Base-by-base conservation (phyloP, 2,888 invertebrate species). In the Caenorhabditis auriculariae region DNA sequence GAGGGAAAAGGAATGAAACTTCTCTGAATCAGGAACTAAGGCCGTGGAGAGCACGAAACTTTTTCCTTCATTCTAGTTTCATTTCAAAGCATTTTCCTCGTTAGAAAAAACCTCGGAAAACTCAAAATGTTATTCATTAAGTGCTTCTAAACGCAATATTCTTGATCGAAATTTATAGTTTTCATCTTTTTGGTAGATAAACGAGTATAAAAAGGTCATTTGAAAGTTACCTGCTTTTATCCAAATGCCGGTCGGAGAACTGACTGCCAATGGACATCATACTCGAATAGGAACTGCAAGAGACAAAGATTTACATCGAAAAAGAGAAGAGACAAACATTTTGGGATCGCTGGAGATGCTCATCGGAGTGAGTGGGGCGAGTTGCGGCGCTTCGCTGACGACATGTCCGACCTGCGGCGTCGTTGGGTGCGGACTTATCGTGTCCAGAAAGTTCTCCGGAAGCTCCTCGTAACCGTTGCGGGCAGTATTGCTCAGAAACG, bases 371-470 rank as follows among this genome's bases (percentile, higher is more conserved):
- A 76, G 53, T 4, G 76, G 65, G 5, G 76, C 74, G 27, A 76
- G 64, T 32, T 75, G 70, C 21, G 76, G 74, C 26, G 67, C 43
- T 7, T 60, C 59, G 46, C 32, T n/a, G 21, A 7, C 24, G 28
- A 51, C 12, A 57, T 42, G 2, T 54, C 42, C 4, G 60, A 44
- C 32, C 55, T 50, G 17, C 2, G 60, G 53, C 2, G 60, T 52
- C n/a, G 58, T 43, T 41, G 74, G 75, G 32, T 78, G 77, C 4
- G 78, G 78, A 39, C 71, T 72, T 38, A 77, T 70, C 17, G 77
- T 75, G 35, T 79, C 79, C 23, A 79, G 63, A 47, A 79, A 79
- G 61, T 79, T 79, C 43, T 79, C 79, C n/a, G 79, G 79, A 6
- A 79, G 57, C 26, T 79, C 79, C 43, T 77, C 76, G 42, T 74